Conservation (phyloP, 2,113 vertebrate genomes). For the Copsychus sechellarum region DNA sequence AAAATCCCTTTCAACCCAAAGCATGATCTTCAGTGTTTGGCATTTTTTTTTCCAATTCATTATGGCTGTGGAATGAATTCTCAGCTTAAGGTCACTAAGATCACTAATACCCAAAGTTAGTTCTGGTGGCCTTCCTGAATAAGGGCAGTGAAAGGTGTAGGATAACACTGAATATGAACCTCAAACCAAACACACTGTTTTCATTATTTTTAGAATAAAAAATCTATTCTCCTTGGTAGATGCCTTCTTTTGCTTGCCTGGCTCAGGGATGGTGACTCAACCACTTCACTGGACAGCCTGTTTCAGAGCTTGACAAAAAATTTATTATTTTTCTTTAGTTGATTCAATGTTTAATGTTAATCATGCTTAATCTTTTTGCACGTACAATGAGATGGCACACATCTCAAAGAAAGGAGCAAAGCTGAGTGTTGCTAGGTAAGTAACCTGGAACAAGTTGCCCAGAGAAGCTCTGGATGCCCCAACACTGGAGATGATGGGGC, state of each 20-base stretch:
- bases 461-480: not conserved
- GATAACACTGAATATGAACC: not conserved
- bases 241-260: not conserved
- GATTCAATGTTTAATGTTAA: not conserved
- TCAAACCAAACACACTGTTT: not conserved
- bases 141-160: not conserved
- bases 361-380: not conserved
- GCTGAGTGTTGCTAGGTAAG: not conserved
- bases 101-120: not conserved
- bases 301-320: not conserved
- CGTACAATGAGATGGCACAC: not conserved
- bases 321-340: not conserved
- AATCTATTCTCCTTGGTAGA: not conserved
- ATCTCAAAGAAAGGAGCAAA: not conserved
- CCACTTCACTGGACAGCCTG: not conserved
- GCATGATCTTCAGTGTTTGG: not conserved
- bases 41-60: not conserved
- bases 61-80: not conserved
- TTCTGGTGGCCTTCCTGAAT: not conserved
- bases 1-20: not conserved
- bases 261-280: not conserved
- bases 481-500: accelerated
- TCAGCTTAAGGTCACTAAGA: not conserved
- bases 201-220: not conserved
- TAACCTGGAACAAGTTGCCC: not conserved